A percentile compares a stretch with the other conserved stretches of the same genome.
Evolutionary conservation across 2,113 vertebrate species (phyloP).

Genomic region (Eulemur macaco): DNA sequence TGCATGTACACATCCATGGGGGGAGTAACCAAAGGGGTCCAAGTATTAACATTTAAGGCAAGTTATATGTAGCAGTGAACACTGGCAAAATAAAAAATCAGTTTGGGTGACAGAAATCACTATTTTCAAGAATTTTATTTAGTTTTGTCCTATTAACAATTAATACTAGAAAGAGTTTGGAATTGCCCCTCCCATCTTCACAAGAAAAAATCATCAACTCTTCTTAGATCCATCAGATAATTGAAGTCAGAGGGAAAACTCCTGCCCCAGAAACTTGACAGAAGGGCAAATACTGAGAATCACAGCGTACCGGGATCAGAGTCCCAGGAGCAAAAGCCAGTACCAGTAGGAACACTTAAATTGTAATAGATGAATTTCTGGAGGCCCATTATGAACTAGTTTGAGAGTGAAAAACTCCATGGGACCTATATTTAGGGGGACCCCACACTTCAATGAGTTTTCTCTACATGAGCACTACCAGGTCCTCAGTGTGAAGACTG

Average conservation of each 20-base stretch:
- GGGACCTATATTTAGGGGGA: neutral
- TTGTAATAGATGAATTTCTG: neutral
- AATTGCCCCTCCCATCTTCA: neutral
- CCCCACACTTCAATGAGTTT: neutral
- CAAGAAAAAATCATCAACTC: neutral
- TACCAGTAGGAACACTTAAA: neutral
- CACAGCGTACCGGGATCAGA: neutral
- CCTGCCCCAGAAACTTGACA: neutral
- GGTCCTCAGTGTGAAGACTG: constrained; percentile 1
- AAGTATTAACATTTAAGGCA: neutral
- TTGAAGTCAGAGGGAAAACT: neutral
- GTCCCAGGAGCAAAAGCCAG: neutral
- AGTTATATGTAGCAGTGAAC: neutral
- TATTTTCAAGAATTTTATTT: neutral
- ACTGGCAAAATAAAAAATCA: neutral
- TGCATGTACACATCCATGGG: neutral
- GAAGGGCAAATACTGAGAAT: neutral
- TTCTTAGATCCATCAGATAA: neutral
- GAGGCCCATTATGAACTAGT: neutral
- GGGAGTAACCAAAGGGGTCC: neutral
- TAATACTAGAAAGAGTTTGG: neutral
- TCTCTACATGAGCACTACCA: neutral
- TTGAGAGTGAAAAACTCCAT: neutral
- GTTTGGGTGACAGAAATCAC: neutral
- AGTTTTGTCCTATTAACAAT: neutral